Evolutionary conservation across 2,888 invertebrate species (phyloP).

Genomic region (Temnothorax unifasciatus): DNA sequence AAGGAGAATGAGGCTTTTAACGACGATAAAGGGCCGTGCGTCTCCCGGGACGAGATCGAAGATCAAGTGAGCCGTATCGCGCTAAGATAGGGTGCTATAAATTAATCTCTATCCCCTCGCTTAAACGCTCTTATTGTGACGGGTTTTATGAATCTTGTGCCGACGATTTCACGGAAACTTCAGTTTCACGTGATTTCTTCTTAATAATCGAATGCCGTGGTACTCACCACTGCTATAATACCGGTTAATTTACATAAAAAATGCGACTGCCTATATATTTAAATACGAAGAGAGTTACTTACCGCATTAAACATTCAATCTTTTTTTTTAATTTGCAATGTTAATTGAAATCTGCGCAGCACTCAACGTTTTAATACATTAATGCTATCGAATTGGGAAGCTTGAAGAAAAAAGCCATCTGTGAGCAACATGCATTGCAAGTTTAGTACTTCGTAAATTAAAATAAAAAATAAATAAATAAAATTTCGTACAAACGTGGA

Average conservation of each 20-base stretch:
- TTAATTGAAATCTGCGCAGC: background rate
- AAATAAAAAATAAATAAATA: background rate
- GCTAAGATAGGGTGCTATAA: slow-evolving; percentile 19
- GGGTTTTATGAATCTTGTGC: slow-evolving; percentile 13
- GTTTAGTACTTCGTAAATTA: background rate
- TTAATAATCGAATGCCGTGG: background rate
- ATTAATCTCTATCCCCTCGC: background rate
- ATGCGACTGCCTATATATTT: background rate
- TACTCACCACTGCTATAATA: background rate
- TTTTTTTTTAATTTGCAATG: background rate
- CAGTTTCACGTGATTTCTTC: background rate
- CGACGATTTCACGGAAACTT: background rate
- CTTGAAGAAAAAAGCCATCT: background rate
- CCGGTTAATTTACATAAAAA: slow-evolving; percentile 25
- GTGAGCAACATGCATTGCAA: background rate
- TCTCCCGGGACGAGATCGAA: slow-evolving; percentile 12
- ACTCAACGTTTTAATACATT: background rate
- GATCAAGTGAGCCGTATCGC: slow-evolving; percentile 34
- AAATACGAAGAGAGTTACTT: slow-evolving; percentile 14
- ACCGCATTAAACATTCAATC: background rate
- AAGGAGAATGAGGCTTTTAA: slow-evolving; percentile 12
- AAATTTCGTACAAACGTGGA: background rate
- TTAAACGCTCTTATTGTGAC: slow-evolving; percentile 6
- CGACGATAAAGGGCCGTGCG: slow-evolving; percentile 28
- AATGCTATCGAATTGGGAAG: background rate